Evolutionary conservation across 2,113 vertebrate species (phyloP), one percentile per base, ranked within the genome.

Genomic region (Poeciliopsis prolifica): DNA sequence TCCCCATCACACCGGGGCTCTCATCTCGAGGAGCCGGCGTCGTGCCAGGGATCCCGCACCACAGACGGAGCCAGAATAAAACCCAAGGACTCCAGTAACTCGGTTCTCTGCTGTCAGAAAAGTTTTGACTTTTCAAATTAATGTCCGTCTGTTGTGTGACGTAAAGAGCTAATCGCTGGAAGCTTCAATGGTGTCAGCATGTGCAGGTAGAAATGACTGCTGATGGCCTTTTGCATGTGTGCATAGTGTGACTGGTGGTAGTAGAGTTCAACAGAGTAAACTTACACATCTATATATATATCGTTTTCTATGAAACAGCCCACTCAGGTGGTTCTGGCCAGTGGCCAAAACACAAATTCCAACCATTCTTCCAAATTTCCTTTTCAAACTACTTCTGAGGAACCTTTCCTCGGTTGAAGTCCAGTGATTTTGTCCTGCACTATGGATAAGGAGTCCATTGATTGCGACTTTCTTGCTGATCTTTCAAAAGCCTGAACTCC

Each of bases 1-100:
- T 80, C 85, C 58, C 71, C 78, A 72, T 91, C 85, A 91, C 90
- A 89, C 82, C 78, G 83, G 84, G 89, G 81, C 78, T 84, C 75
- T 72, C 69, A 69, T 77, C 85, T 80, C 61, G 63, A 86, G 85
- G 74, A 60, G 48, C 24, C 3, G 15, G 68, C 89, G 87, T 91
- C 65, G 60, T 86, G 80, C 90, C 83, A 88, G 37, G 69, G 77
- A 87, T 86, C 78, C 72, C 66, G 87, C 65, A 79, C 68, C 72
- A 24, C 66, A 68, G 72, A 33, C 31, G 68, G 74, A 69, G 58
- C 58, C 65, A 51, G 44, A 30, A 74, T 70, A 72, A 68, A 62
- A 28, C 61, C 66, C 71, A 61, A n/a, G 35, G 72, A 71, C 51
- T 69, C 48, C 69, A 69, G 78, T 64, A 81, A 61, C 65, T 78